Base-by-base conservation (phyloP, 1,140 invertebrate genomes). In the Propsilocerus akamusi region DNA sequence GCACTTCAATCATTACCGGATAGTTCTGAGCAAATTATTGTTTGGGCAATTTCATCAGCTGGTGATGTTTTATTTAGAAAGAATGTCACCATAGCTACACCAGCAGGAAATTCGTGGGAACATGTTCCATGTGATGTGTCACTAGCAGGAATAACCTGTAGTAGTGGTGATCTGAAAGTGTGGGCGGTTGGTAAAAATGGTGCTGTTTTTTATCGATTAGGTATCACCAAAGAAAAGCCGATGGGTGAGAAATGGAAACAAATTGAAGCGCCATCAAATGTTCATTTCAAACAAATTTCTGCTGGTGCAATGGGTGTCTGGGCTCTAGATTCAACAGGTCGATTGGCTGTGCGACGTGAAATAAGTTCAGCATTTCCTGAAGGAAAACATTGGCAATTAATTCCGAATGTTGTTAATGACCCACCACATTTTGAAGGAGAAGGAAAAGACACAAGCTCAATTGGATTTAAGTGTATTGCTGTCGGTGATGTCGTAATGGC, bases 181-280 rank as follows among this genome's bases (percentile, higher is more conserved):
- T 94, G 89, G 89, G 84, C 81, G 3, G 75, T 88, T 24, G 84
- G 83, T 1, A 76, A 77, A 55, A 89, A 88, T 68, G 88, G 88
- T 26, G 86, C 85, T 53, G 75, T 83, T 5, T 91, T 83, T 62
- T 83, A 76, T 67, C 70, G 83, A 54, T 74, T 78, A 58, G 83
- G 81, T 3, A 76, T 86, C 26, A 76, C 67, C 12, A 56, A 66
- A 34, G 68, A 75, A 20, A 80, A 78, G 62, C 76, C 78, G 11
- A 70, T 72, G 58, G 83, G 81, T 62, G 66, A 68, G 52, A 62
- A 55, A 30, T 63, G 61, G 60, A 58, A 66, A 49, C 53, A 57
- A 32, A 50, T 64, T 25, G 61, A 65, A 49, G 55, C 57, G 11
- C 17, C 57, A 48, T 59, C 66, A 32, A 80, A 81, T 34, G 71